These are phyloP conservation scores for Leptothorax acervorum DNA, from an alignment of 2,888 invertebrate species.

Conservation along the genomic window DNA sequence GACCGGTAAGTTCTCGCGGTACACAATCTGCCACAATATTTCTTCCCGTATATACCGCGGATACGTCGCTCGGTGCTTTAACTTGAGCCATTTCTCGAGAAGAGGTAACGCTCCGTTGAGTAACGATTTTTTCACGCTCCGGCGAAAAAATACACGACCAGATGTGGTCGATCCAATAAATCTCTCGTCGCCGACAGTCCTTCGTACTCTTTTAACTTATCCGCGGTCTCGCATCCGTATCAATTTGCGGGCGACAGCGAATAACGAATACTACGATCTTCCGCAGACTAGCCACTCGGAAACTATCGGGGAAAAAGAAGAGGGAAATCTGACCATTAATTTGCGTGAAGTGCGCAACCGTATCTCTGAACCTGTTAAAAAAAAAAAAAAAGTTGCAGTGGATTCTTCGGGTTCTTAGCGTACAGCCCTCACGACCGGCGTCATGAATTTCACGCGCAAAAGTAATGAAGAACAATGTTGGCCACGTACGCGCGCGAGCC, in stretches of 20 bases:
- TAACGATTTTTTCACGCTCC: slow-evolving; percentile 46
- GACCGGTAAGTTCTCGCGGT: slow-evolving; percentile 27
- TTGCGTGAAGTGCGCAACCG: slow-evolving; percentile 2
- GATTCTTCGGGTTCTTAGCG: neutral
- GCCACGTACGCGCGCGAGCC: slow-evolving; percentile 14
- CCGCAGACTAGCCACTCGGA: neutral
- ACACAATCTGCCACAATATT: slow-evolving; percentile 40
- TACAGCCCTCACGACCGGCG: neutral
- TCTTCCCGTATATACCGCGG: slow-evolving; percentile 34
- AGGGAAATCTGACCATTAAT: neutral
- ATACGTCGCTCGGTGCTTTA: slow-evolving; percentile 47
- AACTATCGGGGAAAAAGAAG: neutral
- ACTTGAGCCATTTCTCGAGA: slow-evolving; percentile 51
- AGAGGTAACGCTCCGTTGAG: slow-evolving; percentile 40
- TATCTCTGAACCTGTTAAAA: neutral
- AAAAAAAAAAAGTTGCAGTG: neutral
- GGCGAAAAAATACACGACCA: slow-evolving; percentile 45
- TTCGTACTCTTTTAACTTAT: slow-evolving; percentile 44
- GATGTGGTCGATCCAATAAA: slow-evolving; percentile 45
- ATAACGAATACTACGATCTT: slow-evolving; percentile 35
- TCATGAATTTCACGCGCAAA: slow-evolving; percentile 20
- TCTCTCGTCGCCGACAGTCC: slow-evolving; percentile 36
- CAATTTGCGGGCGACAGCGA: slow-evolving; percentile 42
- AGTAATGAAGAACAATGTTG: slow-evolving; percentile 45
- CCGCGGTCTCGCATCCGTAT: slow-evolving; percentile 46